Conservation (phyloP, 92 coral and sea anemone species). For the Siderastrea radians region DNA sequence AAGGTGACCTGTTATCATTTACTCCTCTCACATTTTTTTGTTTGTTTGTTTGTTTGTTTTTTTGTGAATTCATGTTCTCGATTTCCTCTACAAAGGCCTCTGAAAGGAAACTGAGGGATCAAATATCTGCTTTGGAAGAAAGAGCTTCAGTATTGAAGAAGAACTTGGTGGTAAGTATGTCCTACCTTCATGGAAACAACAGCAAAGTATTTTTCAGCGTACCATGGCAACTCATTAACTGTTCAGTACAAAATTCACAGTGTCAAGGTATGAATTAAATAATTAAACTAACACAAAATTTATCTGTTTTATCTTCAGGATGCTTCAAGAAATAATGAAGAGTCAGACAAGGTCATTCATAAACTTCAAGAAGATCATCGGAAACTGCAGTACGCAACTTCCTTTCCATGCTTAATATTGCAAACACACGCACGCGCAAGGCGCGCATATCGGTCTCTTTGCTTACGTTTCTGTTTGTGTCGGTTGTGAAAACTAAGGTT, state of each 20-base stretch:
- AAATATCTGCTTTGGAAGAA: slow-evolving; percentile 39
- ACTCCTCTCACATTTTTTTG: neutral
- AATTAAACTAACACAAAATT: too few species aligned
- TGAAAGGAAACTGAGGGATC: slow-evolving; percentile 21
- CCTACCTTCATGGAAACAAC: too few species aligned
- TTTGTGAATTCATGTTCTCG: neutral
- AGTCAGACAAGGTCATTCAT: slow-evolving; percentile 26
- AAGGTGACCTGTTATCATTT: neutral
- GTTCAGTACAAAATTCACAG: neutral
- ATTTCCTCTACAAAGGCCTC: slow-evolving; percentile 15
- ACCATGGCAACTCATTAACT: neutral
- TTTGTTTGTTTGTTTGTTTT: neutral
- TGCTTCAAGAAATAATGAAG: slow-evolving; percentile 21
- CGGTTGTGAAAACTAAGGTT: neutral
- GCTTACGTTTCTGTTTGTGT: neutral
- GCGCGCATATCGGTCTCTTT: neutral
- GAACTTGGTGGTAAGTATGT: slow-evolving; percentile 36
- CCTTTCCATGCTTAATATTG: neutral
- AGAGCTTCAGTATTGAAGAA: slow-evolving; percentile 27
- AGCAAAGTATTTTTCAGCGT: neutral
- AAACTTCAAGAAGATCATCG: slow-evolving; percentile 53
- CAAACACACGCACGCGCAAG: neutral
- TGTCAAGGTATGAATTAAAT: neutral
- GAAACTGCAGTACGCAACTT: slow-evolving; percentile 22
- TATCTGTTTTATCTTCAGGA: neutral